Percentiles rank a stretch among this genome's conserved stretches.
phyloP scores from a whole-genome alignment of 2,797 vertebrate species.

The Pantherophis vulpinus region DNA sequence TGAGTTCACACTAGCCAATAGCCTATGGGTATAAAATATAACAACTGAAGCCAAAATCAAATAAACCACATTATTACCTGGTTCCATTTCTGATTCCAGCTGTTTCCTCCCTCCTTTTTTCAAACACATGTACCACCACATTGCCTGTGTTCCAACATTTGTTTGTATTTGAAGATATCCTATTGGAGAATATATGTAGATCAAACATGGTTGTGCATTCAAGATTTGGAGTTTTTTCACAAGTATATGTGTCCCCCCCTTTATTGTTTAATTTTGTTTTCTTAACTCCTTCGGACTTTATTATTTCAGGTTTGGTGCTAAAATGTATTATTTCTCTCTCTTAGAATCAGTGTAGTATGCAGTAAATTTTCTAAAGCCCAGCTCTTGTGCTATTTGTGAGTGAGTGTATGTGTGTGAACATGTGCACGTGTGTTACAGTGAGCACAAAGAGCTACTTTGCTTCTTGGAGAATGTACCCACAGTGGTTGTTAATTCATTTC shows the following conservation, averaged over 20 bases:
- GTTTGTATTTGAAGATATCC: not conserved
- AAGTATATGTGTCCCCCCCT: not conserved
- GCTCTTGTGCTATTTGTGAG: conserved; percentile 40
- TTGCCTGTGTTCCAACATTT: not conserved
- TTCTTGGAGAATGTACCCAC: not conserved
- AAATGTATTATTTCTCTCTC: conserved; percentile 62
- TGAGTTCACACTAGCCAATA: not conserved
- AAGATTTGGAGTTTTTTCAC: not conserved
- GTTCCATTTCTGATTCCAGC: not conserved
- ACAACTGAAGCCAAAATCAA: not conserved
- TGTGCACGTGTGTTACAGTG: conserved; percentile 10
- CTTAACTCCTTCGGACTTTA: conserved; percentile 52
- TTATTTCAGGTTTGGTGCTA: conserved; percentile 56
- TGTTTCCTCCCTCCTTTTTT: not conserved
- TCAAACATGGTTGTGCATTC: not conserved
- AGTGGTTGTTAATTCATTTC: conserved; percentile 4
- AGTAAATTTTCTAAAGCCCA: conserved; percentile 40
- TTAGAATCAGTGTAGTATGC: conserved; percentile 16
- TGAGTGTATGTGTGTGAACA: not conserved
- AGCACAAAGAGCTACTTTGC: not conserved
- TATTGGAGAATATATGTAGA: not conserved
- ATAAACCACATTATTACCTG: not conserved
- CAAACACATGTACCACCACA: not conserved
- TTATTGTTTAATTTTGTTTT: conserved; percentile 28
- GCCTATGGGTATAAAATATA: not conserved